Evolutionary conservation across 2,113 vertebrate genomes (phyloP), one percentile per base, ranked within the genome.

Genomic region (Ceyx cyanopectus): DNA sequence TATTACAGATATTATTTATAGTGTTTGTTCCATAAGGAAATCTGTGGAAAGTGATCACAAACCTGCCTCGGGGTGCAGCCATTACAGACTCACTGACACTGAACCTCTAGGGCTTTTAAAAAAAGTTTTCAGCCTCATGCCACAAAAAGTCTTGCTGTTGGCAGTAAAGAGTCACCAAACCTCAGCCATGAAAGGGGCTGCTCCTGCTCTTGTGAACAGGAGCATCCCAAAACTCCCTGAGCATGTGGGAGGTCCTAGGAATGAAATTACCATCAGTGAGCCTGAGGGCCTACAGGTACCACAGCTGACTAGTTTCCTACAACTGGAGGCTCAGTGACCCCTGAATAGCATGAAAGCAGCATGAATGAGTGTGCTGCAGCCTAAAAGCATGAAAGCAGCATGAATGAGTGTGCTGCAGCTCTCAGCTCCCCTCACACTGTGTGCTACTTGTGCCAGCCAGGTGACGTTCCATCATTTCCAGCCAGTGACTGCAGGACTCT

Each of bases 1-100:
- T 54, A 66, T 58, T 76, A 63, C 67, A 82, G 73, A 26, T 84
- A 81, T 65, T 89, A 77, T 90, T 95, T 84, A 85, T 54, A 58
- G 46, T 62, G 45, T 61, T 81, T 87, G 74, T 62, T 79, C 63
- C 6, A 1, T 73, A 43, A 92, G 60, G 84, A 50, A 78, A 89
- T 65, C 24, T 72, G 54, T 79, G 70, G 75, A 65, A 89, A 89
- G 84, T 34, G 5, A 41, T 6, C 83, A 37, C 48, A 86, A n/a
- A 58, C 7, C 32, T 86, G 37, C 57, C 79, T 69, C 23, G 48
- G 66, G 34, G 54, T 14, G 32, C 9, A 68, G 12, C 41, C 41
- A 10, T 37, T 75, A n/a, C 34, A 65, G 29, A 60, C 40, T 21
- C 43, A 21, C 8, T 79, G 43, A 7, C 18, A 50, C 27, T 19